Evolutionary conservation across 2,113 vertebrate genomes (phyloP).

Genomic region (Pungitius pungitius): DNA sequence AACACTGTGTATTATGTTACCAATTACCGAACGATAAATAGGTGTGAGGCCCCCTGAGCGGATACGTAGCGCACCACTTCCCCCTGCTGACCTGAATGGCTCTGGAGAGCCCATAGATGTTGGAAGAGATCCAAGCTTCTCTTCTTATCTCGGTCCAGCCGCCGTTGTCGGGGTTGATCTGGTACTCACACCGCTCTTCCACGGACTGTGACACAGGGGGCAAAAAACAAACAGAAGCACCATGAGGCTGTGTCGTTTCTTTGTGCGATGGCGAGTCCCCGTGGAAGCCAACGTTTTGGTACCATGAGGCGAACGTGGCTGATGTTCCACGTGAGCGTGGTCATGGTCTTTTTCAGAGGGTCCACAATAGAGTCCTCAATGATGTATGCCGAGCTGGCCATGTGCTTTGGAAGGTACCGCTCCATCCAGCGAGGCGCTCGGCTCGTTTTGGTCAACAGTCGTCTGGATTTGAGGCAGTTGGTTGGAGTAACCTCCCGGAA

Average conservation of each 20-base stretch:
- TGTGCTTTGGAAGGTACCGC: constrained; percentile 90
- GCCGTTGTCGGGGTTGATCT: constrained; percentile 88
- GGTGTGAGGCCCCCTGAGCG: background rate
- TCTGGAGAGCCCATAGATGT: constrained; percentile 89
- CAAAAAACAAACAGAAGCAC: constrained; percentile 11
- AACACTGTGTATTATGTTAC: constrained; percentile 29
- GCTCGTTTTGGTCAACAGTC: constrained; percentile 97
- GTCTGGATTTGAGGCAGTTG: constrained; percentile 93
- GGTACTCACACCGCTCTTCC: constrained; percentile 91
- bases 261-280: background rate
- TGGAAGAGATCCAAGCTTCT: constrained; percentile 96
- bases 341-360: constrained; percentile 91
- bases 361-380: constrained; percentile 97
- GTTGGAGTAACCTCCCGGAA: constrained; percentile 93
- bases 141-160: constrained; percentile 93
- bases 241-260: background rate
- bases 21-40: constrained; percentile 18
- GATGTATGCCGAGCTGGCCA: constrained; percentile 93
- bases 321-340: constrained; percentile 97
- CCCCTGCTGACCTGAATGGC: constrained; percentile 88
- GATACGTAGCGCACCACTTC: background rate
- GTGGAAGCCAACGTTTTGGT: constrained; percentile 8
- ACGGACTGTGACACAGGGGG: constrained; percentile 80
- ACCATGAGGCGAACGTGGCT: constrained; percentile 95
- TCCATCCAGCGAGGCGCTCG: constrained; percentile 94